phyloP scores from a whole-genome alignment of 2,113 vertebrate species.

The Siniperca chuatsi region DNA sequence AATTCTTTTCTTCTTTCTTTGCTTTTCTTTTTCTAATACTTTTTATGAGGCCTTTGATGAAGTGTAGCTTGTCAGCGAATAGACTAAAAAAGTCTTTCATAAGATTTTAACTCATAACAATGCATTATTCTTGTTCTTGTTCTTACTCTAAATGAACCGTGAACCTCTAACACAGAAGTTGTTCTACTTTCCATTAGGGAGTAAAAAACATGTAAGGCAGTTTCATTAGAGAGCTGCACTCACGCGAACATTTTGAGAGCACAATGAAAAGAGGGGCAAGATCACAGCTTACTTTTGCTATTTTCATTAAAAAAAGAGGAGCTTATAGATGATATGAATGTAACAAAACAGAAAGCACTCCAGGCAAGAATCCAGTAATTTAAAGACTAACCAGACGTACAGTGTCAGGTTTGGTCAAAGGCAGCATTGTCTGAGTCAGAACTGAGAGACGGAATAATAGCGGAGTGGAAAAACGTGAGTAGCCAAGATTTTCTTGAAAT shows the following conservation, averaged over 20 bases:
- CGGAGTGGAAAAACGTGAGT: conserved; percentile 71
- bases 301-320: conserved; percentile 46
- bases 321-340: conserved; percentile 40
- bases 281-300: conserved; percentile 20
- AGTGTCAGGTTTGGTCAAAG: conserved; percentile 75
- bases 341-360: conserved; percentile 42
- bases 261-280: conserved; percentile 28
- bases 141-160: conserved; percentile 1
- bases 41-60: conserved; percentile 24
- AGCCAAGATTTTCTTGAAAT: conserved; percentile 81
- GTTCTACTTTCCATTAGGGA: conserved; percentile 24
- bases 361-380: conserved; percentile 49
- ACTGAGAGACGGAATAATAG: conserved; percentile 73
- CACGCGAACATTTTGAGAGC: conserved; percentile 23
- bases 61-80: conserved; percentile 6
- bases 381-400: conserved; percentile 67
- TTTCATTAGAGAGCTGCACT: conserved; percentile 57
- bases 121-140: conserved; percentile 16
- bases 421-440: conserved; percentile 77
- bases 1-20: conserved; percentile 1
- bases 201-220: conserved; percentile 29
- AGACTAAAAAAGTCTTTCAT: conserved; percentile 21
- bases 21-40: not conserved
- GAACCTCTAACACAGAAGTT: conserved; percentile 14
- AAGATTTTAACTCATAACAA: conserved; percentile 26